phyloP scores from a whole-genome alignment of 2,888 invertebrate species.

The Sphaerophoria rueppellii region DNA sequence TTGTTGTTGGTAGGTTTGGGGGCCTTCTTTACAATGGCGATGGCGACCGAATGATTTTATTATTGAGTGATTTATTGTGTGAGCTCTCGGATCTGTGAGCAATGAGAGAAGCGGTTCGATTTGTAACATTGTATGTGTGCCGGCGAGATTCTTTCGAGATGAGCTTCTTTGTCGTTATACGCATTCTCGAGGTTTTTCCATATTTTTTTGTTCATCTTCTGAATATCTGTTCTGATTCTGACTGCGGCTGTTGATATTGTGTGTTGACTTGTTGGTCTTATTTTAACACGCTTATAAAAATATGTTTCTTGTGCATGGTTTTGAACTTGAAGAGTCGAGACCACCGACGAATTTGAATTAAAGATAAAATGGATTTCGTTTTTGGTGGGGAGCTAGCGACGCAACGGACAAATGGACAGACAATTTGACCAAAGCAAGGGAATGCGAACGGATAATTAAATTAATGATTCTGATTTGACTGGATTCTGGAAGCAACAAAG shows the following conservation, averaged over 20 bases:
- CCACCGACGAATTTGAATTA: constrained; percentile 60
- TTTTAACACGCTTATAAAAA: constrained; percentile 46
- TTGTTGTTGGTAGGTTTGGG: constrained; percentile 35
- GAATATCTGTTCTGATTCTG: background rate
- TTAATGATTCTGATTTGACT: constrained; percentile 54
- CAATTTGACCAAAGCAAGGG: constrained; percentile 2
- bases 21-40: constrained; percentile 18
- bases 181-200: background rate
- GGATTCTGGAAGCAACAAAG: constrained; percentile 3
- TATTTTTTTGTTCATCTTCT: background rate
- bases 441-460: constrained; percentile 51
- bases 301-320: constrained; percentile 23
- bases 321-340: constrained; percentile 56
- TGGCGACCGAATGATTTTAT: constrained; percentile 54
- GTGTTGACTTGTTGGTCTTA: constrained; percentile 59
- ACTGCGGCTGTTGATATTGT: constrained; percentile 55
- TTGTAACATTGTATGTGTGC: constrained; percentile 43
- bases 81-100: constrained; percentile 16
- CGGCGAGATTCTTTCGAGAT: background rate
- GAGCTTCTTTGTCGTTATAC: constrained; percentile 3
- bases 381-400: background rate
- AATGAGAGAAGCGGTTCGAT: constrained; percentile 24
- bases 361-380: constrained; percentile 1
- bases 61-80: constrained; percentile 71
- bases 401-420: background rate